phyloP scores from a whole-genome alignment of 2,888 invertebrate species.

The Trisateles emortualis region DNA sequence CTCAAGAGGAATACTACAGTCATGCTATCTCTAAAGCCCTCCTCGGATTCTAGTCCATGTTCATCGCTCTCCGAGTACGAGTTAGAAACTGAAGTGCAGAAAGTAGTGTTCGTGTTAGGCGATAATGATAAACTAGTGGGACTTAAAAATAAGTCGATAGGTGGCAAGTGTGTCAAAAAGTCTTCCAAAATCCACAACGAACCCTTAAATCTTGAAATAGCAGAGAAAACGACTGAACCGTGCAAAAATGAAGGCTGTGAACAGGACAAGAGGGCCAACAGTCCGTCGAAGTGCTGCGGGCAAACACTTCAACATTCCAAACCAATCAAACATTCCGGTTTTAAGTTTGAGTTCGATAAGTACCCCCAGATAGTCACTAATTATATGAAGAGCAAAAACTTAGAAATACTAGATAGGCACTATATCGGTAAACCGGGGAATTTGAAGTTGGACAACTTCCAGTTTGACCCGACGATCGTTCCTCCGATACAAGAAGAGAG shows the following conservation, averaged over 20 bases:
- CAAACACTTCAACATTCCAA: constrained; percentile 87
- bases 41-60: constrained; percentile 73
- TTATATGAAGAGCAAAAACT: constrained; percentile 92
- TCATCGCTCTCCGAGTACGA: constrained; percentile 68
- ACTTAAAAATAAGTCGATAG: constrained; percentile 85
- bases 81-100: constrained; percentile 64
- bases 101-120: constrained; percentile 90
- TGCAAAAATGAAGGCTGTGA: constrained; percentile 61
- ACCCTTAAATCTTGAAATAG: constrained; percentile 49
- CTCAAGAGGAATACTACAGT: constrained; percentile 70
- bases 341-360: constrained; percentile 91
- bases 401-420: constrained; percentile 88
- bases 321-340: constrained; percentile 89
- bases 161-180: constrained; percentile 75
- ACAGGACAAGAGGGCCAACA: constrained; percentile 58
- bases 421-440: constrained; percentile 87
- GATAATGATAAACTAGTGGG: constrained; percentile 90
- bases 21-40: constrained; percentile 64
- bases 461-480: constrained; percentile 82
- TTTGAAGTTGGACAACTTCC: constrained; percentile 83
- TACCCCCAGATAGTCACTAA: constrained; percentile 91
- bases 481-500: constrained; percentile 79
- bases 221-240: constrained; percentile 50
- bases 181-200: constrained; percentile 70
- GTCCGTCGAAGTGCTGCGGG: constrained; percentile 79